These are phyloP conservation scores for Sarotherodon lohbergeri DNA, from an alignment of 2,113 vertebrate genomes.

Conservation along the genomic window DNA sequence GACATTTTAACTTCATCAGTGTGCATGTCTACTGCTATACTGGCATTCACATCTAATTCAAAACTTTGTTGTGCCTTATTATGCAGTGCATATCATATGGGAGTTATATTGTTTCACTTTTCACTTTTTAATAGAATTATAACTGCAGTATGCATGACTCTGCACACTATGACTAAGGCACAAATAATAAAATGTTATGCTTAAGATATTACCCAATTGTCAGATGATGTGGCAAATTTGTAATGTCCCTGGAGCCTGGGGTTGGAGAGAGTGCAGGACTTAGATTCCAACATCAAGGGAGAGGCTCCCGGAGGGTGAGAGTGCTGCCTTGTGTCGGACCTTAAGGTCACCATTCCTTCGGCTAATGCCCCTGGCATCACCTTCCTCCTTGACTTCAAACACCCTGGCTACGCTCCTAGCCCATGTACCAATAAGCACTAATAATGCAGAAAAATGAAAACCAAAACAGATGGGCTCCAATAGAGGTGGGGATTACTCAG, in stretches of 20 bases:
- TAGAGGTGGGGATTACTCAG: conserved; percentile 74
- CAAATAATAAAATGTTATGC: not conserved
- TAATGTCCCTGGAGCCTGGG: not conserved
- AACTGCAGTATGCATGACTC: not conserved
- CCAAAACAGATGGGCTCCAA: conserved; percentile 82
- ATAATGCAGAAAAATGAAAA: conserved; percentile 84
- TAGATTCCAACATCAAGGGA: conserved; percentile 57
- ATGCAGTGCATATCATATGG: not conserved
- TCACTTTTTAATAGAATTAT: not conserved
- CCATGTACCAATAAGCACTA: conserved; percentile 84
- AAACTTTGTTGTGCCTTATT: not conserved
- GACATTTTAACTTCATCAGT: not conserved
- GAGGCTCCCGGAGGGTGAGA: conserved; percentile 58
- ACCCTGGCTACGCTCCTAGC: conserved; percentile 75
- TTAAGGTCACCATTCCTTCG: conserved; percentile 75
- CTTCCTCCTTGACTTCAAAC: conserved; percentile 78
- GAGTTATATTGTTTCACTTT: not conserved
- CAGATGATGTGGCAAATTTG: conserved; percentile 12
- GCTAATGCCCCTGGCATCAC: conserved; percentile 75
- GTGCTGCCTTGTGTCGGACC: conserved; percentile 74
- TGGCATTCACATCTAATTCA: not conserved
- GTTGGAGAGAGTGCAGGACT: conserved; percentile 10
- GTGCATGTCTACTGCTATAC: not conserved
- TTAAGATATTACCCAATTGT: not conserved
- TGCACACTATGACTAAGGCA: not conserved